Conservation (phyloP, 2,797 vertebrate species). For the Microhierax caerulescens region DNA sequence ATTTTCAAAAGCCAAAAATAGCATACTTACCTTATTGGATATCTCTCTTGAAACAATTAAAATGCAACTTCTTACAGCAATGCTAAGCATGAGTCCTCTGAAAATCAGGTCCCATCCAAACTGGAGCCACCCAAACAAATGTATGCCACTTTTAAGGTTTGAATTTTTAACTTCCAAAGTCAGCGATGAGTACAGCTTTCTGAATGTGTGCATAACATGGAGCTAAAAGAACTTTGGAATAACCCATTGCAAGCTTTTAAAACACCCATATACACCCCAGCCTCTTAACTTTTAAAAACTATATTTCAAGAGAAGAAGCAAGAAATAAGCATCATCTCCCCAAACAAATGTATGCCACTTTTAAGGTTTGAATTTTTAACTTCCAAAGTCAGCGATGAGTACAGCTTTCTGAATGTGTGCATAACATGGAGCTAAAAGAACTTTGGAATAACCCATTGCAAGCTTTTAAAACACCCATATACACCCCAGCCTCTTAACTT, state of each 20-base stretch:
- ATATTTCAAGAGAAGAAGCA: slow-evolving; percentile 14
- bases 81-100: neutral
- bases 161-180: neutral
- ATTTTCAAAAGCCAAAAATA: neutral
- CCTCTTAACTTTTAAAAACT: neutral
- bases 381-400: neutral
- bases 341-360: slow-evolving; percentile 10
- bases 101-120: neutral
- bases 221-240: neutral
- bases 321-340: slow-evolving; percentile 15
- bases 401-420: neutral
- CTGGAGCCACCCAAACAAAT: neutral
- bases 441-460: neutral
- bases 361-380: neutral
- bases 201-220: neutral
- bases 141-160: neutral
- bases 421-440: neutral
- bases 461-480: neutral
- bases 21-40: neutral
- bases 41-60: neutral
- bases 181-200: neutral
- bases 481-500: neutral
- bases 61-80: neutral
- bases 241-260: neutral
- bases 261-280: neutral